phyloP scores from a whole-genome alignment of 1,140 invertebrate species.

The honey bee (Apis mellifera) region Amel_HAv3.1 CM009941.2:1791501-1792000 shows the following conservation, averaged over 20 bases:
- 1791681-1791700: background rate
- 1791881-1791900: background rate
- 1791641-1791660: background rate
- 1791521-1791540: background rate
- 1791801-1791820: slow-evolving; percentile 49
- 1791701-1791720: slow-evolving; percentile 20
- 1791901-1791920: slow-evolving; percentile 13
- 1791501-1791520: no score
- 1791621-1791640: background rate
- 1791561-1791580: no score
- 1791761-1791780: slow-evolving; percentile 14
- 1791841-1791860: slow-evolving; percentile 52
- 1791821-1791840: slow-evolving; percentile 38
- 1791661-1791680: background rate
- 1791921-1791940: slow-evolving; percentile 46
- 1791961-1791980: slow-evolving; percentile 66
- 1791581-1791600: no score
- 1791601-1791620: background rate
- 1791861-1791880: slow-evolving; percentile 41
- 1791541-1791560: no score
- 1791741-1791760: background rate
- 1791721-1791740: slow-evolving; percentile 36
- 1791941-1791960: slow-evolving; percentile 60
- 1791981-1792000: slow-evolving; percentile 47
- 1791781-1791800: slow-evolving; percentile 34